Evolutionary conservation across 35 echinoderm and acorn worm genomes (phyloP).

Genomic region (Apostichopus parvimensis): DNA sequence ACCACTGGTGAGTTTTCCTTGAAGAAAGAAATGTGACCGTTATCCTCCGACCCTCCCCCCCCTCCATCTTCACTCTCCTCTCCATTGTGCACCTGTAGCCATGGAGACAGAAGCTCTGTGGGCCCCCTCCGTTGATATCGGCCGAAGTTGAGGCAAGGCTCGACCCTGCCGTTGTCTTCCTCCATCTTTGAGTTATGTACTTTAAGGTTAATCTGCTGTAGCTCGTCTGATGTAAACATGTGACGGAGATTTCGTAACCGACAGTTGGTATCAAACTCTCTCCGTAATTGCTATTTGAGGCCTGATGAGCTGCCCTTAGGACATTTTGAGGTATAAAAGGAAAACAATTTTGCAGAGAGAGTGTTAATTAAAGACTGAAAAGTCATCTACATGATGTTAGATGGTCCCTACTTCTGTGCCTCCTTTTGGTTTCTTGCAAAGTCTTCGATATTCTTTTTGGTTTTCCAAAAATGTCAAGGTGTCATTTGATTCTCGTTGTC

Average conservation of each 20-base stretch:
- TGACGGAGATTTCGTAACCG: neutral
- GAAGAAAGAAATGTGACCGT: neutral
- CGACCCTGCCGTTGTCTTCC: no score
- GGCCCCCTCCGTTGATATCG: no score
- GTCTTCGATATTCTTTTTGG: neutral
- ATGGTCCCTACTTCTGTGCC: neutral
- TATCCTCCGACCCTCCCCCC: no score
- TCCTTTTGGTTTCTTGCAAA: neutral
- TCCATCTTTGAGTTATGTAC: no score
- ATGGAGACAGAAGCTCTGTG: no score
- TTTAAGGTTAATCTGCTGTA: no score
- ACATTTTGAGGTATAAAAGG: neutral
- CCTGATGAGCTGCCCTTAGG: neutral
- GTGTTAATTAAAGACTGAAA: neutral
- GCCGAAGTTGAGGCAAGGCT: no score
- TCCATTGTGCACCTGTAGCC: no score
- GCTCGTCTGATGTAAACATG: no score
- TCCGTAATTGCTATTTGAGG: slow-evolving; percentile 5
- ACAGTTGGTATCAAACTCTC: neutral
- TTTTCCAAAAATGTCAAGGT: neutral
- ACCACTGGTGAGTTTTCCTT: slow-evolving; percentile 79
- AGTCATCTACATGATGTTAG: neutral
- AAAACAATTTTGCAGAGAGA: neutral
- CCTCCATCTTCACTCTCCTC: no score
- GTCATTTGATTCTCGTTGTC: neutral